A percentile compares a stretch with the other conserved stretches of the same genome.
Evolutionary conservation across 2,888 invertebrate genomes (phyloP).

Genomic region (Drosophila neonasuta): DNA sequence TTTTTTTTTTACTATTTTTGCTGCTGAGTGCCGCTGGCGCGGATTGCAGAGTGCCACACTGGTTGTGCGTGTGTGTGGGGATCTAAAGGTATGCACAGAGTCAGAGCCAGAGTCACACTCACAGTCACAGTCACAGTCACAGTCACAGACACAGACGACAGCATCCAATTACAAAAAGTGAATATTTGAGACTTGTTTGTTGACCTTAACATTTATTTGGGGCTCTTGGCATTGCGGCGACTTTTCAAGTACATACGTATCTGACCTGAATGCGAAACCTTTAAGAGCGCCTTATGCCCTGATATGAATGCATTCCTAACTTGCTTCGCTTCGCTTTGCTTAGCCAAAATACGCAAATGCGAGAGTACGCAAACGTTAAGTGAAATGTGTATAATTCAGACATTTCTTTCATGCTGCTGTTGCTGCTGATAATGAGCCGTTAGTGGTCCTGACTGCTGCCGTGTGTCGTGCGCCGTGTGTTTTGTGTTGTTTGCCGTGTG

Average conservation of each 20-base stretch:
- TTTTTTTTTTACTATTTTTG: slow-evolving; percentile 28
- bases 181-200: slow-evolving; percentile 64
- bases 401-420: slow-evolving; percentile 43
- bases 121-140: neutral
- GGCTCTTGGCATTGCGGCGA: slow-evolving; percentile 21
- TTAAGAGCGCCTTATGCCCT: slow-evolving; percentile 29
- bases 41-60: slow-evolving; percentile 16
- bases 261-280: slow-evolving; percentile 39
- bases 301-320: slow-evolving; percentile 39
- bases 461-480: neutral
- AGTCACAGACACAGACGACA: slow-evolving; percentile 45
- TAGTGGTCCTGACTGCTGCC: slow-evolving; percentile 8
- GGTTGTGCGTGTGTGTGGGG: slow-evolving; percentile 1
- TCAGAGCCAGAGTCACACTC: slow-evolving; percentile 34
- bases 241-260: slow-evolving; percentile 24
- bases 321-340: neutral
- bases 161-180: slow-evolving; percentile 76
- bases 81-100: slow-evolving; percentile 58
- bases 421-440: slow-evolving; percentile 61
- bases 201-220: slow-evolving; percentile 73
- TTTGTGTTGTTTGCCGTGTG: neutral
- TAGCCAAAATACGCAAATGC: neutral
- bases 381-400: slow-evolving; percentile 39
- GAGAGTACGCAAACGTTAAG: neutral
- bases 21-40: slow-evolving; percentile 26